phyloP scores from a whole-genome alignment of 1,140 invertebrate species.

The Lasaia peninsularis region DNA sequence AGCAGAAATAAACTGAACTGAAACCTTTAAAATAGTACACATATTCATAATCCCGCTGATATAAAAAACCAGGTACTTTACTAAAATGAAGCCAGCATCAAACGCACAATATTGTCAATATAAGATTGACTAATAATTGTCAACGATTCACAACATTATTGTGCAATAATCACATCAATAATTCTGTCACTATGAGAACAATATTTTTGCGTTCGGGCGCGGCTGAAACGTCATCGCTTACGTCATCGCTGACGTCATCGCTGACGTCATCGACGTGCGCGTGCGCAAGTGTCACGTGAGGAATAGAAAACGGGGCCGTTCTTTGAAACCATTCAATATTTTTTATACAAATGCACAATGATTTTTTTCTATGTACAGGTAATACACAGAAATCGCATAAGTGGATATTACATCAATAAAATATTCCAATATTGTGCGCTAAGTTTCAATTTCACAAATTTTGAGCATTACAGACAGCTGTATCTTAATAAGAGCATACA shows the following conservation, averaged over 20 bases:
- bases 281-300: constrained; percentile 1
- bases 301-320: not conserved
- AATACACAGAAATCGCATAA: constrained; percentile 61
- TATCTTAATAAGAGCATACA: constrained; percentile 60
- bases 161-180: not conserved
- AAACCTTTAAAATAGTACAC: constrained; percentile 14
- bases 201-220: constrained; percentile 4
- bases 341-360: constrained; percentile 45
- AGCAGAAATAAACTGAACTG: constrained; percentile 14
- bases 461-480: constrained; percentile 73
- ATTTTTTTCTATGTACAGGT: constrained; percentile 51
- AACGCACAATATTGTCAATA: constrained; percentile 12
- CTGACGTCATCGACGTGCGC: not conserved
- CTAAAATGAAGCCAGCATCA: not conserved
- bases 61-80: constrained; percentile 1
- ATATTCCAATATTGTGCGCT: constrained; percentile 71
- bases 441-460: constrained; percentile 70
- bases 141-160: constrained; percentile 1
- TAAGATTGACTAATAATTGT: constrained; percentile 3
- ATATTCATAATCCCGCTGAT: not conserved
- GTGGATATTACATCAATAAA: constrained; percentile 66
- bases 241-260: too few species aligned
- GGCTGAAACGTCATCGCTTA: not conserved
- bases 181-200: not conserved
- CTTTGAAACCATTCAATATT: not conserved